Evolutionary conservation across 2,113 vertebrate species (phyloP).

Genomic region (Oxygymnocypris stewartii): DNA sequence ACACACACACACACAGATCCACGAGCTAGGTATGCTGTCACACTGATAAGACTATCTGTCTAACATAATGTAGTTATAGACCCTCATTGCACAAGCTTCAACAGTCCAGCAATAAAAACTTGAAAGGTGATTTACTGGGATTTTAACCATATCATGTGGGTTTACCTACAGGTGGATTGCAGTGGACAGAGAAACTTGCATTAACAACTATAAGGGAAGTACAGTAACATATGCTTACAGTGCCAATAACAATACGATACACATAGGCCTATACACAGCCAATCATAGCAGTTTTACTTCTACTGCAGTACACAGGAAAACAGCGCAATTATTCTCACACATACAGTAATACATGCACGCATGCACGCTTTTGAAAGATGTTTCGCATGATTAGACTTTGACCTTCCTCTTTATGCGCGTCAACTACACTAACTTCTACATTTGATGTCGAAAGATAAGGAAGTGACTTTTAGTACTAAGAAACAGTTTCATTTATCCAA

Average conservation of each 20-base stretch:
- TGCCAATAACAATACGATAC: background rate
- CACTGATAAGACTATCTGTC: background rate
- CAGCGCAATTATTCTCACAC: background rate
- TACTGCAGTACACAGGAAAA: background rate
- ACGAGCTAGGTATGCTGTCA: slow-evolving; percentile 6
- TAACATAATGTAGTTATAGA: background rate
- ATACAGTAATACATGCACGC: background rate
- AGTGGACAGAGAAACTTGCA: background rate
- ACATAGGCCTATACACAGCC: background rate
- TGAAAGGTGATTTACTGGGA: background rate
- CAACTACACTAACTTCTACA: slow-evolving; percentile 4
- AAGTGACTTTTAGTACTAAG: background rate
- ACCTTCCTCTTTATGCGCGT: slow-evolving; percentile 19
- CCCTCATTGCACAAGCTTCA: background rate
- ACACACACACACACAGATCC: slow-evolving; percentile 34
- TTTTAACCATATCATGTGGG: background rate
- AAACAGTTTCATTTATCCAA: background rate
- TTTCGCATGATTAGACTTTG: slow-evolving; percentile 2
- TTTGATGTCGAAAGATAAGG: slow-evolving; percentile 16
- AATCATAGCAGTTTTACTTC: background rate
- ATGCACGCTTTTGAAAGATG: background rate
- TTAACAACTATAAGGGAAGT: background rate
- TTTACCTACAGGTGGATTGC: background rate
- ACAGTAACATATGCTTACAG: background rate
- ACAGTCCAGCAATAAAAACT: background rate